Percentiles rank a stretch among this genome's conserved stretches.
phyloP scores from a whole-genome alignment of 2,888 invertebrate species.

The Tetragonisca angustula region DNA sequence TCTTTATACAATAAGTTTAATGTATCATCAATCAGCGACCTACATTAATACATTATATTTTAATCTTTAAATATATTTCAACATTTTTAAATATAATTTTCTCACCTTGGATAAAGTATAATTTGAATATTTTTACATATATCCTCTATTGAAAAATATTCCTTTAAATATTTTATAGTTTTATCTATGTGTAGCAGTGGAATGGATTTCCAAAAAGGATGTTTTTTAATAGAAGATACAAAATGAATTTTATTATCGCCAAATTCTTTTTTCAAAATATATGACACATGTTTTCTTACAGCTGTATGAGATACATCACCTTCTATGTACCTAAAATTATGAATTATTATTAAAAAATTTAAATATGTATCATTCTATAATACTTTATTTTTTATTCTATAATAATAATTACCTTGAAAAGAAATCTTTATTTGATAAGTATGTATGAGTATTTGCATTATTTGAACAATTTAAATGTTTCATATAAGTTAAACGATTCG shows the following conservation, averaged over 20 bases:
- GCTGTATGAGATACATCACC: background rate
- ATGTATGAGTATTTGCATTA: conserved; percentile 84
- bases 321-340: conserved; percentile 40
- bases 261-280: conserved; percentile 61
- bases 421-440: conserved; percentile 81
- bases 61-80: background rate
- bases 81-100: background rate
- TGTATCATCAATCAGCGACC: conserved; percentile 21
- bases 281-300: conserved; percentile 12
- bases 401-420: conserved; percentile 16
- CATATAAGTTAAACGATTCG: conserved; percentile 85
- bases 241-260: conserved; percentile 33
- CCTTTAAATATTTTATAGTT: conserved; percentile 86
- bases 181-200: conserved; percentile 78
- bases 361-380: background rate
- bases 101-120: conserved; percentile 89
- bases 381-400: background rate
- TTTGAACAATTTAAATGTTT: conserved; percentile 84
- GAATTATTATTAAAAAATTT: background rate
- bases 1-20: conserved; percentile 18
- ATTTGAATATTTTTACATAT: conserved; percentile 88
- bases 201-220: conserved; percentile 52
- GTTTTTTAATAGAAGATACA: background rate
- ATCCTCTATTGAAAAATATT: conserved; percentile 85
- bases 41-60: conserved; percentile 11